phyloP scores from a whole-genome alignment of 2,888 invertebrate genomes.

The Malthinus seriepunctatus region DNA sequence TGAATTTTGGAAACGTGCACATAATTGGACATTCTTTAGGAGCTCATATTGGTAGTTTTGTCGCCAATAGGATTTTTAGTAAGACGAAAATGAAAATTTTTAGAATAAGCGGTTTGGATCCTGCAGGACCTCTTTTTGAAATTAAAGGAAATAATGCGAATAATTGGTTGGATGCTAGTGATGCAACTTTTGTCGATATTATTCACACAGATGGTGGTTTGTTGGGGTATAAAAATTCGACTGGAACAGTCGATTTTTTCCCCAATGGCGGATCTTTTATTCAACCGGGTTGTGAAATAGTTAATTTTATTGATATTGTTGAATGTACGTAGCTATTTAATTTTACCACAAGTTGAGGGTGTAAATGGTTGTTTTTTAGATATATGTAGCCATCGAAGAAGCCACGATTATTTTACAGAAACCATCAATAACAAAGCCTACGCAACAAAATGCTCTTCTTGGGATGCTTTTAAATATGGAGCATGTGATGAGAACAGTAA shows the following conservation, averaged over 20 bases:
- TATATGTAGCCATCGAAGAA: slow-evolving; percentile 41
- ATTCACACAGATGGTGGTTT: slow-evolving; percentile 65
- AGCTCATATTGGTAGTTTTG: slow-evolving; percentile 45
- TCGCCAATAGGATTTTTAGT: slow-evolving; percentile 39
- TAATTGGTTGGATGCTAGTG: slow-evolving; percentile 58
- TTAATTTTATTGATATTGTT: slow-evolving; percentile 29
- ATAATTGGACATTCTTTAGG: slow-evolving; percentile 50
- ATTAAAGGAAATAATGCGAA: slow-evolving; percentile 43
- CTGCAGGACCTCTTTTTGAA: slow-evolving; percentile 58
- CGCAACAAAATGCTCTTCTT: slow-evolving; percentile 34
- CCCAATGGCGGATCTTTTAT: slow-evolving; percentile 59
- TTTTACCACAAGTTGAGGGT: background rate
- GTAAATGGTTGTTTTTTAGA: slow-evolving; percentile 11
- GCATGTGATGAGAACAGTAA: slow-evolving; percentile 29
- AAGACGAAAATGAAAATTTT: slow-evolving; percentile 40
- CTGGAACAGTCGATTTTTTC: slow-evolving; percentile 60
- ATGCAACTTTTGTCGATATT: slow-evolving; percentile 63
- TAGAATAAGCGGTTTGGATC: slow-evolving; percentile 59
- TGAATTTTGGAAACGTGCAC: slow-evolving; percentile 37
- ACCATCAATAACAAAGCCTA: slow-evolving; percentile 33
- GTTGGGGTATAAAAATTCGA: slow-evolving; percentile 53
- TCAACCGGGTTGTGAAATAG: slow-evolving; percentile 58
- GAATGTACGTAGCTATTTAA: slow-evolving; percentile 36
- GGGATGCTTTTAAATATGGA: slow-evolving; percentile 31
- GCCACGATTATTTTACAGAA: slow-evolving; percentile 35